Base-by-base conservation (phyloP, 2,797 vertebrate species). In the Geotrypetes seraphini region DNA sequence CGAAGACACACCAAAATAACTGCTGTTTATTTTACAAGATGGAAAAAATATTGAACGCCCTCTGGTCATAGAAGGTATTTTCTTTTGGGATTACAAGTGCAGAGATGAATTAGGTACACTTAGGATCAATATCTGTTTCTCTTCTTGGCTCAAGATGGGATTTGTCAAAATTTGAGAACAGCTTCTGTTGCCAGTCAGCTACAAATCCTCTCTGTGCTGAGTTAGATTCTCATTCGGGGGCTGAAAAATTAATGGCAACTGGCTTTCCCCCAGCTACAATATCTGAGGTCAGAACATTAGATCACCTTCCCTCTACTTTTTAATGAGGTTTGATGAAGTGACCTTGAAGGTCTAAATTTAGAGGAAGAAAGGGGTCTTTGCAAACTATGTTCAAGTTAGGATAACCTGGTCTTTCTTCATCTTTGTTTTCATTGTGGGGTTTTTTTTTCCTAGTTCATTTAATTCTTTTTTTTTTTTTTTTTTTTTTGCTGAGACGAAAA, bases 61-160 rank as follows among this genome's bases (percentile, higher is more conserved):
- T 77, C 79, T 81, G 86, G 91, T 91, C 89, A 91, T 88, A 85
- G 83, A 85, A 79, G 69, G 75, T 72, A 82, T 90, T 89, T 89
- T 84, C 83, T 83, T 81, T 76, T 75, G 82, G 82, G 87, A 92
- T 89, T 91, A 92, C 79, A 85, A 86, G 88, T 81, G 38, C 72
- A 82, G 81, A 92, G 90, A 96, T 94, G 83, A 95, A 96, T 94
- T 91, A 92, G 85, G 84, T 91, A 84, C 83, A 78, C 79, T 83
- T 73, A 84, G 79, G 81, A 96, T 97, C 91, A 75, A 96, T 95
- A 92, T 81, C 68, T 76, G 81, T 84, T 84, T 88, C 87, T 92
- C 83, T 88, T 86, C 81, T 84, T 58, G 59, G 87, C 82, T 88
- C 84, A 82, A 88, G 80, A 90, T 87, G 80, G 84, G 86, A 94